phyloP scores from a whole-genome alignment of 2,113 vertebrate species.

The Nanorana parkeri region DNA sequence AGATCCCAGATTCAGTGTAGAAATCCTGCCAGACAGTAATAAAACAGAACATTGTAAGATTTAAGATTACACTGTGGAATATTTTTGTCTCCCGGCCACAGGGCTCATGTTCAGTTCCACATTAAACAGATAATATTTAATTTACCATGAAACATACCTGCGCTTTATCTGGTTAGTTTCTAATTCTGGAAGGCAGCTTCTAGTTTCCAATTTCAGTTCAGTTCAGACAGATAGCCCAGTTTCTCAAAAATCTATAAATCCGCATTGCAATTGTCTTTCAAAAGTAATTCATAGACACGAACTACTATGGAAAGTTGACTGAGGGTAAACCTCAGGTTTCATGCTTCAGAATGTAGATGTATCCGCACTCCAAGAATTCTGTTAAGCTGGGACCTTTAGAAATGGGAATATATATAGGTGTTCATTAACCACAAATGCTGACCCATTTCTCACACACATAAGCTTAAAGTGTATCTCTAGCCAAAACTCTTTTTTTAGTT shows the following conservation, averaged over 20 bases:
- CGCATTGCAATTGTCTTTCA: not conserved
- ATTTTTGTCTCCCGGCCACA: slow-evolving; percentile 9
- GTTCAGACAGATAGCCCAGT: not conserved
- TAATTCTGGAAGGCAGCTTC: not conserved
- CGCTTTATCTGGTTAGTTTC: slow-evolving; percentile 13
- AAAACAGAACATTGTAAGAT: slow-evolving; percentile 16
- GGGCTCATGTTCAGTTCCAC: slow-evolving; percentile 21
- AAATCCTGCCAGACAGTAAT: slow-evolving; percentile 16
- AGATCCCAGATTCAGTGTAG: not conserved
- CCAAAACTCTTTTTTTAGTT: too few species aligned
- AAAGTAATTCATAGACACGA: not conserved
- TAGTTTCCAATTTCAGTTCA: not conserved
- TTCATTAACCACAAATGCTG: too few species aligned
- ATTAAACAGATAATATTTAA: slow-evolving; percentile 22
- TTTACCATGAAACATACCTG: slow-evolving; percentile 22
- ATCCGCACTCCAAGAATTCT: too few species aligned
- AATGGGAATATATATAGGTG: too few species aligned
- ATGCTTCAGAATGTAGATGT: too few species aligned
- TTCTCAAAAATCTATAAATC: not conserved
- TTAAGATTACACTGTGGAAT: slow-evolving; percentile 19
- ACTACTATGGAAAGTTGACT: too few species aligned
- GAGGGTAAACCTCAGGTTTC: too few species aligned
- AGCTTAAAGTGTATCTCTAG: too few species aligned
- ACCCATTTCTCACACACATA: too few species aligned
- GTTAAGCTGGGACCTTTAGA: too few species aligned